Evolutionary conservation across 2,888 invertebrate genomes (phyloP).

Genomic region (Calliphora vomitoria): DNA sequence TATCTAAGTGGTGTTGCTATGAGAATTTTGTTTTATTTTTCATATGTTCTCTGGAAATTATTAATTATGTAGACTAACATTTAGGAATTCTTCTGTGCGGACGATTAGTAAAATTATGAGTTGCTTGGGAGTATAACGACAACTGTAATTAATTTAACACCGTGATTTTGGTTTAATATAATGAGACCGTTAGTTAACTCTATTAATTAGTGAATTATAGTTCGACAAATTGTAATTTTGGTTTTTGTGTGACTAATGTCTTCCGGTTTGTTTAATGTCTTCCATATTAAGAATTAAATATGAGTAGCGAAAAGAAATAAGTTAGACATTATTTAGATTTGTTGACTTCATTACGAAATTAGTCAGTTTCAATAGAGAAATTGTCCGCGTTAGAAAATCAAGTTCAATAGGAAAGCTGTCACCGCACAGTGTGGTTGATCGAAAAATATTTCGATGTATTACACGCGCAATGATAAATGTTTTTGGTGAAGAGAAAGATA

Average conservation of each 20-base stretch:
- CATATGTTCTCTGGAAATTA: neutral
- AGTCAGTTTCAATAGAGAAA: no score
- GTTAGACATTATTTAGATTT: no score
- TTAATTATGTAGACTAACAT: neutral
- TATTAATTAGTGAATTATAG: neutral
- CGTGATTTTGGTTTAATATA: neutral
- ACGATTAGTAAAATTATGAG: neutral
- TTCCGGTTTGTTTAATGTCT: neutral
- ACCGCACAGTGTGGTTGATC: no score
- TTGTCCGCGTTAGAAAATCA: no score
- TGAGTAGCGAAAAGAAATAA: no score
- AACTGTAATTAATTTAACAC: neutral
- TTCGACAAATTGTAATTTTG: neutral
- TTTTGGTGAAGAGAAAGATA: no score
- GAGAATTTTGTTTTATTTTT: neutral
- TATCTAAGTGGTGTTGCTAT: neutral
- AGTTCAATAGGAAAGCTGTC: no score
- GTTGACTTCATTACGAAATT: no score
- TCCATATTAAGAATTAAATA: no score
- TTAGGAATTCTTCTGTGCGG: conserved; percentile 10
- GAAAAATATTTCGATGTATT: no score
- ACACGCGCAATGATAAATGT: no score
- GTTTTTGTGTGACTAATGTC: neutral
- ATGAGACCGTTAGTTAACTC: neutral
- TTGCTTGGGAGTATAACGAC: neutral